Base-by-base conservation (phyloP, 2,113 vertebrate species). In the Azemiops feae region DNA sequence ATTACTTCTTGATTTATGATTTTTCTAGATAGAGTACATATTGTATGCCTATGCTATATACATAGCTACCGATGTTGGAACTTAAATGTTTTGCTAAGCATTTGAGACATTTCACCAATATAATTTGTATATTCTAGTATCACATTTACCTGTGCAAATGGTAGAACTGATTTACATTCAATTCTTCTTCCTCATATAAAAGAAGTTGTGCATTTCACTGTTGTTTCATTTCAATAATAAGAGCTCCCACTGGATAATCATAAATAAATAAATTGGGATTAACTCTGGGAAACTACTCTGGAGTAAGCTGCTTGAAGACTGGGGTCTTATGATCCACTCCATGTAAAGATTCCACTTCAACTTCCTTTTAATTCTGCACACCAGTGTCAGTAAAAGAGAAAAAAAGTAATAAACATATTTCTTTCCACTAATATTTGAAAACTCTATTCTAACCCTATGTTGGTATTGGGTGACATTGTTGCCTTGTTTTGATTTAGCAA, bases 401-500 rank as follows among this genome's bases (percentile, higher is more conserved):
- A 95, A 39, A 92, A 91, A 47, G 20, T 69, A 92, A 58, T 50
- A 89, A 86, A 87, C 45, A 0, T 27, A 87, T 9, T 0, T 74
- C 92, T 57, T 69, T 0, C n/a, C 85, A 27, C 12, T 92, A 85
- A 81, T 92, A 14, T 30, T 34, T 30, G 0, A 64, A 30, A 81
- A 89, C 11, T 53, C 50, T 93, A 92, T 89, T n/a, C 85, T 92
- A 30, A 50, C 27, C 87, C 27, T 20, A 34, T 92, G 30, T 4
- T 22, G 0, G 25, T 55, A 88, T 89, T 43, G 7, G 34, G 34
- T 81, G 58, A 81, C 74, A 60, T 1, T 93, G 92, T 50, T 9
- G 55, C 45, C 88, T 92, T 81, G 69, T 93, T 86, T 91, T 92
- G 91, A 95, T 89, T 95, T 94, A 91, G 93, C 85, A 92, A 94